Evolutionary conservation across 2,888 invertebrate genomes (phyloP).

Genomic region (Timema podura): DNA sequence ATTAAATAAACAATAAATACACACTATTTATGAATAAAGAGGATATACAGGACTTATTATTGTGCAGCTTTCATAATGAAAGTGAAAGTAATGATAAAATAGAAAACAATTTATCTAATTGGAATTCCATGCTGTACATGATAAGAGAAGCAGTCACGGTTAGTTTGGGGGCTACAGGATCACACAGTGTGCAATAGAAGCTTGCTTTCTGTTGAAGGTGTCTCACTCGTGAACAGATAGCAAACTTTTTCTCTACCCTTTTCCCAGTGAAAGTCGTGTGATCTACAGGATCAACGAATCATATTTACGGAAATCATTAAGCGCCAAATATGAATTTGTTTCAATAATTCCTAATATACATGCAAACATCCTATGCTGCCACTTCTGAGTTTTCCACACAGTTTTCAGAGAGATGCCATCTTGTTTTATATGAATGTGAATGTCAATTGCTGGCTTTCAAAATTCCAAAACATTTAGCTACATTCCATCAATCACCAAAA

Average conservation of each 20-base stretch:
- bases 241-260: not conserved
- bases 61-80: not conserved
- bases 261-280: not conserved
- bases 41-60: no score
- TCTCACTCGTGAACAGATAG: conserved; percentile 5
- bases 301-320: not conserved
- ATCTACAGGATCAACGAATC: not conserved
- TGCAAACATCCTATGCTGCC: conserved; percentile 4
- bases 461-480: not conserved
- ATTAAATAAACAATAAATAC: no score
- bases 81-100: no score
- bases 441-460: no score
- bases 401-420: no score
- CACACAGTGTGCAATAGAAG: not conserved
- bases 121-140: not conserved
- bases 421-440: no score
- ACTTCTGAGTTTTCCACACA: no score
- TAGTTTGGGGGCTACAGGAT: not conserved
- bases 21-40: no score
- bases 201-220: not conserved
- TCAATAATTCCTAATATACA: not conserved
- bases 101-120: not conserved
- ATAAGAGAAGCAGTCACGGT: not conserved
- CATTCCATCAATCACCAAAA: not conserved
- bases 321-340: not conserved